phyloP scores from a whole-genome alignment of 1,140 invertebrate genomes.

The Penaeus vannamei region DNA sequence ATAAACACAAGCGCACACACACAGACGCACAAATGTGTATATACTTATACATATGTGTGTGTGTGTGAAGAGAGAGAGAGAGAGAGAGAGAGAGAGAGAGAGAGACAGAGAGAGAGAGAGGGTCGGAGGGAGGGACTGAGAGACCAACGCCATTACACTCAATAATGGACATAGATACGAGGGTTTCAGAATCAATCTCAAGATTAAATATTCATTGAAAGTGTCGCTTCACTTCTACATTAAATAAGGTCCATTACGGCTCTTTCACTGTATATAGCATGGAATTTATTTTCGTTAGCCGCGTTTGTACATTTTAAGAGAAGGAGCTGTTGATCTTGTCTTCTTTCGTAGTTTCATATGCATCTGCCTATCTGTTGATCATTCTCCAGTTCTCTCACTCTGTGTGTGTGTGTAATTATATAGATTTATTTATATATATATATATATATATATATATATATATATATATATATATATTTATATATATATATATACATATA shows the following conservation, averaged over 20 bases:
- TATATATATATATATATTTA: not conserved
- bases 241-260: not conserved
- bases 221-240: too few species aligned
- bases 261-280: not conserved
- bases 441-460: not conserved
- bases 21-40: too few species aligned
- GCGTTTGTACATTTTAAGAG: too few species aligned
- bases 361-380: slow-evolving; percentile 1
- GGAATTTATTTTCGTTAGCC: too few species aligned
- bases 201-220: too few species aligned
- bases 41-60: not conserved
- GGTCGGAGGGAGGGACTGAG: not conserved
- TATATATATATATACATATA: not conserved
- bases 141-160: not conserved
- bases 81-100: not conserved
- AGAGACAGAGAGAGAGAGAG: not conserved
- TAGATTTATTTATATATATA: not conserved
- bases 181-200: too few species aligned
- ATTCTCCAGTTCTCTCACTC: not conserved
- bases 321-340: too few species aligned
- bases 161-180: not conserved
- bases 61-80: not conserved
- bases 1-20: too few species aligned
- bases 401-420: not conserved
- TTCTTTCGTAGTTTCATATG: not conserved